phyloP scores from a whole-genome alignment of 2,888 invertebrate genomes.

The Epinotia brunnichana region DNA sequence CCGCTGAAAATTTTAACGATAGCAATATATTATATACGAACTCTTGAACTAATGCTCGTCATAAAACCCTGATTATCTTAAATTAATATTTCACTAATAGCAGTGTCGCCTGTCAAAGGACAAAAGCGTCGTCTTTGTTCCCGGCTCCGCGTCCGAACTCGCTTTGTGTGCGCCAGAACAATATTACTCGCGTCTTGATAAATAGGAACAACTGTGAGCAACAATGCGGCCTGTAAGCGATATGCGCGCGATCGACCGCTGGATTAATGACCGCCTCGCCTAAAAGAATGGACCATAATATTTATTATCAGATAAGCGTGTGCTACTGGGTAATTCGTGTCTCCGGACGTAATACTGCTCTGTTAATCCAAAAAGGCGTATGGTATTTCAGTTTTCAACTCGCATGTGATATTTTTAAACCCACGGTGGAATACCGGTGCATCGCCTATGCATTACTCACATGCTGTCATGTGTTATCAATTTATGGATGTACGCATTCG shows the following conservation, averaged over 20 bases:
- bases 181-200: slow-evolving; percentile 81
- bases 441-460: slow-evolving; percentile 80
- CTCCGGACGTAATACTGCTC: slow-evolving; percentile 74
- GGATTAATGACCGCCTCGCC: slow-evolving; percentile 82
- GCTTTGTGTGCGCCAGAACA: slow-evolving; percentile 74
- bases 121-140: slow-evolving; percentile 69
- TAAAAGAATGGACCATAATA: slow-evolving; percentile 83
- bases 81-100: slow-evolving; percentile 73
- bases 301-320: slow-evolving; percentile 82
- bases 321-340: slow-evolving; percentile 82
- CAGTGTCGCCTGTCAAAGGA: slow-evolving; percentile 72
- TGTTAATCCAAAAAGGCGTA: slow-evolving; percentile 2
- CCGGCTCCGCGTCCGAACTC: slow-evolving; percentile 57
- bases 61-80: slow-evolving; percentile 56
- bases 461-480: slow-evolving; percentile 70
- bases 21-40: slow-evolving; percentile 17
- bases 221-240: slow-evolving; percentile 81
- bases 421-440: slow-evolving; percentile 53
- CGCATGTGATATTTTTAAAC: slow-evolving; percentile 20
- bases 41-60: slow-evolving; percentile 46
- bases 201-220: slow-evolving; percentile 79
- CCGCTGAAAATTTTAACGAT: slow-evolving; percentile 2
- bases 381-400: background rate
- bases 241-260: slow-evolving; percentile 79
- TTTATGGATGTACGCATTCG: slow-evolving; percentile 67